Evolutionary conservation across 2,797 vertebrate species (phyloP).

Genomic region (Emys orbicularis): DNA sequence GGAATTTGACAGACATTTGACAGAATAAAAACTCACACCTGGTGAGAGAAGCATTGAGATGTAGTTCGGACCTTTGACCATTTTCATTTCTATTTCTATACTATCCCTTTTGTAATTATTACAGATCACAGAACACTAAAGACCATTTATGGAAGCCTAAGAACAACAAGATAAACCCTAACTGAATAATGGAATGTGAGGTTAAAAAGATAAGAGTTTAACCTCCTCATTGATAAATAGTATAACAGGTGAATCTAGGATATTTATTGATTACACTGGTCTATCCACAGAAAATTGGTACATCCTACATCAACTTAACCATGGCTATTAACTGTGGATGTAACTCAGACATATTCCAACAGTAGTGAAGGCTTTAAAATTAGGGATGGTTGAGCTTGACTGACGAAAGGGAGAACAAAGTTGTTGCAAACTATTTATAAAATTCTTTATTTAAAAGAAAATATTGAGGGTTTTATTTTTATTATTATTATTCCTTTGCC

Average conservation of each 20-base stretch:
- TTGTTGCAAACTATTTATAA: neutral
- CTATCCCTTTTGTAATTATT: neutral
- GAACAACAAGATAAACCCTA: neutral
- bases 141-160: neutral
- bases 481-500: neutral
- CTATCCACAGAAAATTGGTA: neutral
- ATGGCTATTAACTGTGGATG: neutral
- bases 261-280: neutral
- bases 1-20: neutral
- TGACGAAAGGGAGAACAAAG: neutral
- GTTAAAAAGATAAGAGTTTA: neutral
- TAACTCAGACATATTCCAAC: neutral
- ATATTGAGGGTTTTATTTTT: neutral
- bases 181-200: neutral
- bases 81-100: constrained; percentile 13
- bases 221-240: neutral
- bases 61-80: neutral
- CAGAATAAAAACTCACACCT: constrained; percentile 9
- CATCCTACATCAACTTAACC: neutral
- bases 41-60: neutral
- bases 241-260: fast-evolving
- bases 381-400: neutral
- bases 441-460: neutral
- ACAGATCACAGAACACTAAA: constrained; percentile 7
- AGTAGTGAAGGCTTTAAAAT: neutral